phyloP scores from a whole-genome alignment of 2,797 vertebrate species.

The Cottoperca gobio region DNA sequence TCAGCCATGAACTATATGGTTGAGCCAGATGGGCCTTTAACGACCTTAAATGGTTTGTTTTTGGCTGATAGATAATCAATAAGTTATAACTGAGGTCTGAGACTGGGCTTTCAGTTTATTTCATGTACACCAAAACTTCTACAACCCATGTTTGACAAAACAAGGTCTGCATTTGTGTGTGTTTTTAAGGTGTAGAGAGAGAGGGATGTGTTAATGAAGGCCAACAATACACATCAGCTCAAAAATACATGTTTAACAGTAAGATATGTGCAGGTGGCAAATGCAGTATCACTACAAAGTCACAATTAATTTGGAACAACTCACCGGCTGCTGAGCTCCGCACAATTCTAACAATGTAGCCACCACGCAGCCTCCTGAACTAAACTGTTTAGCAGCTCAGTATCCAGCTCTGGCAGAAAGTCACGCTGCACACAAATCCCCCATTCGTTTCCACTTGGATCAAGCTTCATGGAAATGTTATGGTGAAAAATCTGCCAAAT shows the following conservation, averaged over 20 bases:
- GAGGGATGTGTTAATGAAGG: too few species aligned
- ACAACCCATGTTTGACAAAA: background rate
- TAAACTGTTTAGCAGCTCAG: background rate
- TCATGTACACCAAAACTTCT: background rate
- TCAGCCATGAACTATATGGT: background rate
- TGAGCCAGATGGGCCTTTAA: background rate
- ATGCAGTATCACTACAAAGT: background rate
- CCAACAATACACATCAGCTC: too few species aligned
- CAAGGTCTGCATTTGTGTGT: background rate
- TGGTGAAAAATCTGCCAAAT: background rate
- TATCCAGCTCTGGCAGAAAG: background rate
- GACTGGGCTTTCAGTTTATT: background rate
- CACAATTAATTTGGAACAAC: background rate
- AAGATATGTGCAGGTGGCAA: background rate
- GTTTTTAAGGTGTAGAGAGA: too few species aligned
- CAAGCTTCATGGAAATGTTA: background rate
- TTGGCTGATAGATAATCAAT: conserved; percentile 10
- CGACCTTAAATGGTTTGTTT: background rate
- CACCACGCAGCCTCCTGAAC: background rate
- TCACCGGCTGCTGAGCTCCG: background rate
- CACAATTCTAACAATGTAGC: background rate
- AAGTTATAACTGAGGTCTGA: background rate
- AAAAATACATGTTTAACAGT: too few species aligned
- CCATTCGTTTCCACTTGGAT: background rate
- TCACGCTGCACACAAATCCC: background rate